Evolutionary conservation across 2,113 vertebrate species (phyloP).

Genomic region (Rana temporaria): DNA sequence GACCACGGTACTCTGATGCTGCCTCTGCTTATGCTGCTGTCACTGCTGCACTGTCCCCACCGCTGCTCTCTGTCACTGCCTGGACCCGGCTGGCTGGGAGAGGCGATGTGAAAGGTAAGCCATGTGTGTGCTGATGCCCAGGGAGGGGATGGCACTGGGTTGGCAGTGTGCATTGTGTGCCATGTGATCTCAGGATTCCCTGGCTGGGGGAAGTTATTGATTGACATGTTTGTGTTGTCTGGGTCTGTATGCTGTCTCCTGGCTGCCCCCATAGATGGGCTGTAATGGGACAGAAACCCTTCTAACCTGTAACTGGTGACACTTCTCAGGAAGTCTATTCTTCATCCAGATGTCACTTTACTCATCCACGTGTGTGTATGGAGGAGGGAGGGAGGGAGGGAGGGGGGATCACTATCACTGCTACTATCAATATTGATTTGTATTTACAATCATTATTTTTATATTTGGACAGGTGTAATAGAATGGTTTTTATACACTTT

Average conservation of each 20-base stretch:
- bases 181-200: conserved; percentile 19
- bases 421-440: too few relatives aligned
- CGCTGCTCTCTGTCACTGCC: conserved; percentile 35
- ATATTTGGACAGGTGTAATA: too few relatives aligned
- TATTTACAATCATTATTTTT: too few relatives aligned
- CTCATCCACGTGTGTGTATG: conserved; percentile 23
- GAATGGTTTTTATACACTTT: too few relatives aligned
- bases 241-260: neutral
- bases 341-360: conserved; percentile 2
- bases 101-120: neutral
- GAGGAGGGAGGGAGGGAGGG: too few relatives aligned
- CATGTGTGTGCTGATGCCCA: neutral
- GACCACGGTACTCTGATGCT: conserved; percentile 10
- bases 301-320: conserved; percentile 3
- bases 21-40: conserved; percentile 7
- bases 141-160: neutral
- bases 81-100: conserved; percentile 26
- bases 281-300: neutral
- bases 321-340: conserved; percentile 1
- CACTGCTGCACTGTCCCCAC: conserved; percentile 32
- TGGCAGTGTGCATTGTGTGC: neutral
- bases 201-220: conserved; percentile 47
- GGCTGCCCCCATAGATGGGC: neutral
- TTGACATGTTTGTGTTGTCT: conserved; percentile 33
- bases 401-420: too few relatives aligned